These are phyloP conservation scores for Hapalemur alaotrensis DNA, from an alignment of 2,797 vertebrate genomes.

Conservation along the genomic window DNA sequence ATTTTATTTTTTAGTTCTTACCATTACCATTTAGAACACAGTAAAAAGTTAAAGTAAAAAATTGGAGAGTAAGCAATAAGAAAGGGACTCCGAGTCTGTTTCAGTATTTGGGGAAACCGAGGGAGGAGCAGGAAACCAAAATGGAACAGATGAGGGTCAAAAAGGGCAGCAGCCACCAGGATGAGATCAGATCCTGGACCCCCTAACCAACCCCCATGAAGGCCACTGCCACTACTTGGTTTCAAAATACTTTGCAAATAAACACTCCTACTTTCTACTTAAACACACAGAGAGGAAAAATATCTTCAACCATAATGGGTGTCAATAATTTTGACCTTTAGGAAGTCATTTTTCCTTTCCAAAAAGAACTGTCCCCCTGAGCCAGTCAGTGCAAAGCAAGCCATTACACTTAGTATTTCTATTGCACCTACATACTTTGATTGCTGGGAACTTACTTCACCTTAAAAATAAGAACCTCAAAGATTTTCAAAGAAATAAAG, in stretches of 20 bases:
- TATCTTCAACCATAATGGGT: not conserved
- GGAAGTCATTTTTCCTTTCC: not conserved
- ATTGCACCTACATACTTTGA: not conserved
- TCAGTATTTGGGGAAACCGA: not conserved
- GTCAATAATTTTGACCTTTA: not conserved
- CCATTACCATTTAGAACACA: not conserved
- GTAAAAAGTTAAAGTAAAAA: not conserved
- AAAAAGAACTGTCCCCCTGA: not conserved
- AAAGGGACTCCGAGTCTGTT: not conserved
- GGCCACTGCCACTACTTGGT: not conserved
- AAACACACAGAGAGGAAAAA: not conserved
- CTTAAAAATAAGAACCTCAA: not conserved
- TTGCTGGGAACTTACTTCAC: not conserved
- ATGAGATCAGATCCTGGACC: not conserved
- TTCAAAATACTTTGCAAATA: not conserved
- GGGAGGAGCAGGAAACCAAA: not conserved
- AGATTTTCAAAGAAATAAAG: not conserved
- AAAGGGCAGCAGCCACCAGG: not conserved
- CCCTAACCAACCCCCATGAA: accelerated
- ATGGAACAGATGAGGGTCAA: not conserved
- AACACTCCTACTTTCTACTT: not conserved
- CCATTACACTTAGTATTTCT: not conserved
- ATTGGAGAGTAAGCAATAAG: not conserved
- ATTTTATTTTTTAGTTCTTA: slow-evolving; percentile 2
- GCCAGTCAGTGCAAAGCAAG: not conserved